Evolutionary conservation across 2,888 invertebrate species (phyloP).

Genomic region (Sylvicola cinctus): DNA sequence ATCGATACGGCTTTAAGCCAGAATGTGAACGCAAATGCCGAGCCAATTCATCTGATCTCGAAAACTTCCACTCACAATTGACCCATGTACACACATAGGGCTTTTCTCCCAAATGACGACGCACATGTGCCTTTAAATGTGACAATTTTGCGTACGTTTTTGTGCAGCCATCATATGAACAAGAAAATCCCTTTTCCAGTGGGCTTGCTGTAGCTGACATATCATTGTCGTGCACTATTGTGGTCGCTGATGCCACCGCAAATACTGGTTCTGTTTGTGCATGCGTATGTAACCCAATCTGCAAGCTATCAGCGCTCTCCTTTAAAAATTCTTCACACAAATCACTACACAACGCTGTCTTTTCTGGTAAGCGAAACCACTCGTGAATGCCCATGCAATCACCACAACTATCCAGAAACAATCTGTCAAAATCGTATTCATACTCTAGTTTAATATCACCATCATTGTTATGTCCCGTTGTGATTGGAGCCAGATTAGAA

Average conservation of each 20-base stretch:
- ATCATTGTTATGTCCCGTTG: too few species aligned
- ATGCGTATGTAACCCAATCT: conserved; percentile 6
- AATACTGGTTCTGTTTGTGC: neutral
- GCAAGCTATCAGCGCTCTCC: conserved; percentile 24
- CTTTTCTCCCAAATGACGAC: conserved; percentile 63
- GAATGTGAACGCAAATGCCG: conserved; percentile 88
- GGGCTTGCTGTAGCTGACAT: conserved; percentile 10
- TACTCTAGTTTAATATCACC: too few species aligned
- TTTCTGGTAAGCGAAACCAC: conserved; percentile 24
- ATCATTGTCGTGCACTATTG: conserved; percentile 1
- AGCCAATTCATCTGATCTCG: conserved; percentile 82
- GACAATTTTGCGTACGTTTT: conserved; percentile 80
- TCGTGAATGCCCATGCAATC: neutral
- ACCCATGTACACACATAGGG: conserved; percentile 54
- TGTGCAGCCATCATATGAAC: conserved; percentile 46
- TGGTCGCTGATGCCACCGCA: neutral
- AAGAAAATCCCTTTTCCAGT: conserved; percentile 39
- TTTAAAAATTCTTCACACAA: conserved; percentile 30
- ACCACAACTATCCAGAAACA: too few species aligned
- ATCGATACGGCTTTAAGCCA: conserved; percentile 83
- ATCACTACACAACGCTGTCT: conserved; percentile 33
- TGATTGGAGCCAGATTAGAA: too few species aligned
- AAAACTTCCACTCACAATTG: conserved; percentile 82
- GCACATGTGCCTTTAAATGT: conserved; percentile 70
- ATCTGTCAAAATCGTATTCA: too few species aligned